A percentile compares a stretch with the other conserved stretches of the same genome.
Conservation (phyloP, 2,113 vertebrate species). For the Echinops telfairi region DNA sequence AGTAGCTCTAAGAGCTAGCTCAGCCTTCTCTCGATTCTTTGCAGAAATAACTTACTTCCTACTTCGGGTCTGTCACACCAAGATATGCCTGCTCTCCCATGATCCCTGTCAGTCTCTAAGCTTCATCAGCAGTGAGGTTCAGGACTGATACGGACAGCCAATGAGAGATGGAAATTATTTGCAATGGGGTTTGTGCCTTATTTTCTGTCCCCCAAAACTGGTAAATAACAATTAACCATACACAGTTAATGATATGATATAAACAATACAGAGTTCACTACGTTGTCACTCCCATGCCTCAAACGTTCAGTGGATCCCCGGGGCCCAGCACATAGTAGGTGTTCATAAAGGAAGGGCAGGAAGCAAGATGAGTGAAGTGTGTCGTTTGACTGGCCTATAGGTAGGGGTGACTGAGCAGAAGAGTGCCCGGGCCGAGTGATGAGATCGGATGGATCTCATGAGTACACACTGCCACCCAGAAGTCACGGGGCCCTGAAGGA, state of each 20-base stretch:
- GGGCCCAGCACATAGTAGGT: not conserved
- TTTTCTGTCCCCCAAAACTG: not conserved
- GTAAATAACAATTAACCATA: conserved; percentile 4
- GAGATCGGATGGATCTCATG: fast-evolving
- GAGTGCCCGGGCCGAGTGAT: not conserved
- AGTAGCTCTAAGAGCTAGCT: not conserved
- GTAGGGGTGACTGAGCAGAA: not conserved
- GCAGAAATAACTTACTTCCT: not conserved
- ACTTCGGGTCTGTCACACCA: not conserved
- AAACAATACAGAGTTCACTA: not conserved
- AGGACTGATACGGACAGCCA: not conserved
- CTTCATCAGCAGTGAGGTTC: not conserved
- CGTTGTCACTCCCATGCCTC: not conserved
- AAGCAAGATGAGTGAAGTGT: not conserved
- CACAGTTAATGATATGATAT: not conserved
- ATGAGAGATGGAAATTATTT: not conserved
- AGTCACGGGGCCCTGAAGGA: not conserved
- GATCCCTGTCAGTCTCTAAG: not conserved
- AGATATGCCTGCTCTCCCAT: not conserved
- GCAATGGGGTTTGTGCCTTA: not conserved
- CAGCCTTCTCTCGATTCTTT: not conserved
- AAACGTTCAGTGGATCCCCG: not conserved
- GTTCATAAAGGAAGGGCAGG: not conserved
- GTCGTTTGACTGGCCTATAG: not conserved
- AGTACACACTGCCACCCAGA: not conserved